A percentile compares a stretch with the other conserved stretches of the same genome.
These are phyloP conservation scores for Chironomus striatipennis DNA, from an alignment of 1,140 invertebrate species.

Conservation along the genomic window DNA sequence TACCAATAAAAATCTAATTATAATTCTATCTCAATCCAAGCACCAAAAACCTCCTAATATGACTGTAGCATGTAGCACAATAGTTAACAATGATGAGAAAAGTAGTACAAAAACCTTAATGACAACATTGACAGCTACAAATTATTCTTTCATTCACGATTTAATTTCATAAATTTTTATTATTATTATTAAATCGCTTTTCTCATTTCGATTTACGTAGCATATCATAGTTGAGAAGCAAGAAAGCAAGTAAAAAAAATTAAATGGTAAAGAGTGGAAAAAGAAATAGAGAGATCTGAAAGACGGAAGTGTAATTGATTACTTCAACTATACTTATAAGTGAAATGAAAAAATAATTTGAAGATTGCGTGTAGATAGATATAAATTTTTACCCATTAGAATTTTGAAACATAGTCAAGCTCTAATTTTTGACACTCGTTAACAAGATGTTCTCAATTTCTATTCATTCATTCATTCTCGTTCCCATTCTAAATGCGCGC, in stretches of 20 bases:
- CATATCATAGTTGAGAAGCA: too few species aligned
- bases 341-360: constrained; percentile 20
- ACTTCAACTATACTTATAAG: not conserved
- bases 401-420: not conserved
- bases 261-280: too few species aligned
- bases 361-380: not conserved
- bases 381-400: not conserved
- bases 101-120: constrained; percentile 2
- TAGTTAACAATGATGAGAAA: not conserved
- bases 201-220: too few species aligned
- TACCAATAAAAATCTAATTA: too few species aligned
- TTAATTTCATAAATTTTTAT: not conserved
- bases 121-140: constrained; percentile 12
- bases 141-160: not conserved
- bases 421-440: constrained; percentile 20
- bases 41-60: too few species aligned
- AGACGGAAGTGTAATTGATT: constrained; percentile 23
- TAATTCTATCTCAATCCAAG: too few species aligned
- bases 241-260: too few species aligned
- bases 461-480: not conserved
- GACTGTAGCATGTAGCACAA: not conserved
- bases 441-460: constrained; percentile 5
- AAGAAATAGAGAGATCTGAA: not conserved
- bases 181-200: not conserved
- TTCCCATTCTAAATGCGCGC: not conserved